Evolutionary conservation across 2,113 vertebrate species (phyloP).

Genomic region (Nyctereutes procyonoides): DNA sequence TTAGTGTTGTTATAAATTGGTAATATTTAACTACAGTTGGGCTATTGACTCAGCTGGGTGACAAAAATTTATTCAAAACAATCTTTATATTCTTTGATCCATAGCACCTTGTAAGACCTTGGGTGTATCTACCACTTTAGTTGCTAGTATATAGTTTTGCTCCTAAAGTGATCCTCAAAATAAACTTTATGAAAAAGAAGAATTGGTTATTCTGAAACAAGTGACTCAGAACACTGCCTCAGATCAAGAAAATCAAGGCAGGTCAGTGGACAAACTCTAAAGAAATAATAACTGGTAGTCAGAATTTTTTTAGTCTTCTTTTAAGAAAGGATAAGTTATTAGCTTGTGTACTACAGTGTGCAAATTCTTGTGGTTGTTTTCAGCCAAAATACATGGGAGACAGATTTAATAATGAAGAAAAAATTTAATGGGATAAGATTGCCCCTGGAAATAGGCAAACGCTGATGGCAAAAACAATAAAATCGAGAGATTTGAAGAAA

Average conservation of each 20-base stretch:
- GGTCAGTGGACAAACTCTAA: not conserved
- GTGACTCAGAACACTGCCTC: not conserved
- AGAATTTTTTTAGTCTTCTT: constrained; percentile 8
- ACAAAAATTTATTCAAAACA: not conserved
- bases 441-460: not conserved
- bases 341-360: not conserved
- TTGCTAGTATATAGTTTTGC: not conserved
- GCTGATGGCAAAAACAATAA: not conserved
- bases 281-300: not conserved
- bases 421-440: not conserved
- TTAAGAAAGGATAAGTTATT: not conserved
- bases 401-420: not conserved
- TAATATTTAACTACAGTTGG: not conserved
- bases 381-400: not conserved
- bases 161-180: not conserved
- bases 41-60: not conserved
- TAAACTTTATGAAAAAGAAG: not conserved
- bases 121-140: not conserved
- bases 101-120: not conserved
- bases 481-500: not conserved
- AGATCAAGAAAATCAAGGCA: constrained; percentile 12
- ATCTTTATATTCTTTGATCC: not conserved
- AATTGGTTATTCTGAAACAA: not conserved
- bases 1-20: not conserved
- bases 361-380: not conserved